Evolutionary conservation across 2,888 invertebrate genomes (phyloP).

Genomic region (Drosophila nigricruria): DNA sequence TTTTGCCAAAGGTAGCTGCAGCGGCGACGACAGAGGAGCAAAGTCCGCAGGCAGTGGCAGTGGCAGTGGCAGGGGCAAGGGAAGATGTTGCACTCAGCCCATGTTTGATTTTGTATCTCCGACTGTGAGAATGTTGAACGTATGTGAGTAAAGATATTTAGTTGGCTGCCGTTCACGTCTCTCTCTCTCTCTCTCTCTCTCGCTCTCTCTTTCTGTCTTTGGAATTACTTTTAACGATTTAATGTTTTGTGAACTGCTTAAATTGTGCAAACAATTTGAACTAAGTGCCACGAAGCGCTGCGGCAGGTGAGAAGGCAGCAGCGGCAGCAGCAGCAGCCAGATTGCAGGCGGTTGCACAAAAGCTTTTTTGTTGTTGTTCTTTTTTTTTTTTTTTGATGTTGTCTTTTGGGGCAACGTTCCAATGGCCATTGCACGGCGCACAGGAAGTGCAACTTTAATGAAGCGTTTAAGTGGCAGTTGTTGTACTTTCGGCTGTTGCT

Average conservation of each 20-base stretch:
- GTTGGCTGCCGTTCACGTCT: slow-evolving; percentile 26
- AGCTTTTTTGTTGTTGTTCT: slow-evolving; percentile 50
- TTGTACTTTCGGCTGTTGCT: slow-evolving; percentile 37
- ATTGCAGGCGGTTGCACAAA: slow-evolving; percentile 50
- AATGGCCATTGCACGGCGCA: slow-evolving; percentile 30
- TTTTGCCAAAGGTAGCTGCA: slow-evolving; percentile 51
- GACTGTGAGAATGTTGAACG: slow-evolving; percentile 65
- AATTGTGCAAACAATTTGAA: slow-evolving; percentile 81
- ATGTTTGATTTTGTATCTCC: slow-evolving; percentile 56
- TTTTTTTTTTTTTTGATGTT: slow-evolving; percentile 45
- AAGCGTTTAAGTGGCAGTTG: slow-evolving; percentile 77
- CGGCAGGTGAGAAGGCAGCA: slow-evolving; percentile 31
- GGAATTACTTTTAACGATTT: slow-evolving; percentile 75
- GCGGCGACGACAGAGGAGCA: slow-evolving; percentile 19
- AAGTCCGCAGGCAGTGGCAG: slow-evolving; percentile 12
- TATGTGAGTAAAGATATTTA: slow-evolving; percentile 53
- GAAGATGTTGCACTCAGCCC: slow-evolving; percentile 34
- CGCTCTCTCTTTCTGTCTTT: slow-evolving; percentile 14
- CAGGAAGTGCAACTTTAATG: slow-evolving; percentile 81
- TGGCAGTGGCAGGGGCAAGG: slow-evolving; percentile 16
- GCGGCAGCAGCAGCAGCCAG: slow-evolving; percentile 16
- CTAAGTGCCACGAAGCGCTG: slow-evolving; percentile 67
- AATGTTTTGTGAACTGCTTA: slow-evolving; percentile 81
- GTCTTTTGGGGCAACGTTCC: slow-evolving; percentile 43
- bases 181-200: neutral